These are phyloP conservation scores for Pangasianodon gigas DNA, from an alignment of 2,113 vertebrate genomes.

Conservation along the genomic window DNA sequence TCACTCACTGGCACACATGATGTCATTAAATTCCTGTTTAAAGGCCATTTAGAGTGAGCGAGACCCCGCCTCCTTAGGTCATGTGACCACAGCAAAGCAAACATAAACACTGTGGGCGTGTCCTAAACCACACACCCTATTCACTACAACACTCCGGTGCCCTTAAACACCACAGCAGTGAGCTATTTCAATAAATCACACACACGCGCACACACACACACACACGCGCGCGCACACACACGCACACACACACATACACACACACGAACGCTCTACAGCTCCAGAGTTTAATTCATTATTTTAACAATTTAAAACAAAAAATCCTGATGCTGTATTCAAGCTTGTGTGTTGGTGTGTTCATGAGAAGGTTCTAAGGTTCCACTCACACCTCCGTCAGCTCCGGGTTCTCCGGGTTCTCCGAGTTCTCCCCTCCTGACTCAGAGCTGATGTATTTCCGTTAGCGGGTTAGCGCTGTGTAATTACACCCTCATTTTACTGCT, in stretches of 20 bases:
- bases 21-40: constrained; percentile 24
- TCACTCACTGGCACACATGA: constrained; percentile 1
- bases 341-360: not conserved
- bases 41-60: not conserved
- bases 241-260: constrained; percentile 16
- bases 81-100: constrained; percentile 4
- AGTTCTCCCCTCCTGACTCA: too few species aligned
- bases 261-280: not conserved
- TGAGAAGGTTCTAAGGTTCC: too few species aligned
- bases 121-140: not conserved
- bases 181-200: not conserved
- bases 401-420: too few species aligned
- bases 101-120: not conserved
- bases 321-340: not conserved
- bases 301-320: too few species aligned
- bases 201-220: constrained; percentile 23
- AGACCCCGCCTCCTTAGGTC: not conserved
- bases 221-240: constrained; percentile 14
- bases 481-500: too few species aligned
- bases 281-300: too few species aligned
- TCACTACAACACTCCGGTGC: not conserved
- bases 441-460: too few species aligned
- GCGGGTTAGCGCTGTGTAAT: too few species aligned
- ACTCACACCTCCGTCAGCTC: not conserved
- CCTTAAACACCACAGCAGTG: not conserved